phyloP scores from a whole-genome alignment of 1,140 invertebrate genomes.

The Pseudachorutes palmiensis region DNA sequence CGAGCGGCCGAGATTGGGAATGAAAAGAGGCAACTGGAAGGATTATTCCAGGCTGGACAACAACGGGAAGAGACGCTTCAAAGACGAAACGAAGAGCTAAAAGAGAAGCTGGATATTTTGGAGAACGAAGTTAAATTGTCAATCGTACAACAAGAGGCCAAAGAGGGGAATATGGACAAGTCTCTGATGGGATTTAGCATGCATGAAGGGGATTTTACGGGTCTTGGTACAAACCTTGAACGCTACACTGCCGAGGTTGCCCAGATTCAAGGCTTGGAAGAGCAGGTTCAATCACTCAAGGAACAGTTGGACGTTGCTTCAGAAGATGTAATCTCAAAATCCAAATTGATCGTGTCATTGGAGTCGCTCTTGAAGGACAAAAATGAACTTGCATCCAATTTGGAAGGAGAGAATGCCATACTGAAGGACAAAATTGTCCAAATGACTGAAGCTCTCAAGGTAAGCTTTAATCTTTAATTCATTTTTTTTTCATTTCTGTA shows the following conservation, averaged over 20 bases:
- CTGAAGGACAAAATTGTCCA: neutral
- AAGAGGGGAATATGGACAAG: neutral
- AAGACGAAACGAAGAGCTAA: constrained; percentile 3
- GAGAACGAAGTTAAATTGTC: neutral
- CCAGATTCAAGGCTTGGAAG: neutral
- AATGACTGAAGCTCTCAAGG: neutral
- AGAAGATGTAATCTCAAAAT: neutral
- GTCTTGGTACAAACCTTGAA: neutral
- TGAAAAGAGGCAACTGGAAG: neutral
- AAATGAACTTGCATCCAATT: neutral
- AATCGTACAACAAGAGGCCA: neutral
- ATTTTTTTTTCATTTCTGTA: neutral
- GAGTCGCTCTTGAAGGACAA: neutral
- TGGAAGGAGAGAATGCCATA: neutral
- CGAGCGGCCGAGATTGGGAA: neutral
- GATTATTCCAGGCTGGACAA: neutral
- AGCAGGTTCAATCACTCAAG: neutral
- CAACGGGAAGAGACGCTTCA: neutral
- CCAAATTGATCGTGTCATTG: neutral
- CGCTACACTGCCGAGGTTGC: neutral
- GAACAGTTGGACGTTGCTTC: constrained; percentile 8
- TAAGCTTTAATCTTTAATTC: neutral
- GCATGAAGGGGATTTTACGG: neutral
- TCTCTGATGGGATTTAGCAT: constrained; percentile 3
- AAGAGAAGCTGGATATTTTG: neutral